Evolutionary conservation across 2,888 invertebrate genomes (phyloP).

Genomic region (Choreutis nemorana): DNA sequence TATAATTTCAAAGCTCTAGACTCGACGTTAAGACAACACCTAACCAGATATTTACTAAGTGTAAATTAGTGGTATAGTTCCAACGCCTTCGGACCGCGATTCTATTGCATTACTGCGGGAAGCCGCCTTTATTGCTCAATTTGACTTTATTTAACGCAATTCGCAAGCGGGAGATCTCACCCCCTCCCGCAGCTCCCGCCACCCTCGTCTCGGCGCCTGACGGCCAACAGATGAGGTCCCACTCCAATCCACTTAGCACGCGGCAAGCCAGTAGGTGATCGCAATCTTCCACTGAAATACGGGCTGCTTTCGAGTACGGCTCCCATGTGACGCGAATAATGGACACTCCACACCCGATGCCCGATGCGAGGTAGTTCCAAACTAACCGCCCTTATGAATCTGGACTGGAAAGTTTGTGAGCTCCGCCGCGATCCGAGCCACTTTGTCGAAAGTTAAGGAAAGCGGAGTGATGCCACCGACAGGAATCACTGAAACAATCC

Average conservation of each 20-base stretch:
- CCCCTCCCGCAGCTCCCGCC: constrained; percentile 19
- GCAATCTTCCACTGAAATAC: constrained; percentile 30
- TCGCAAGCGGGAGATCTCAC: constrained; percentile 33
- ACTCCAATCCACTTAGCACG: constrained; percentile 62
- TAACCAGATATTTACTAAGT: constrained; percentile 16
- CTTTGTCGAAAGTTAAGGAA: background rate
- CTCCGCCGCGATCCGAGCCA: background rate
- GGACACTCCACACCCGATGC: constrained; percentile 2
- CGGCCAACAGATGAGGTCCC: constrained; percentile 62
- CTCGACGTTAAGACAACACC: constrained; percentile 3
- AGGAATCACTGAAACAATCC: constrained; percentile 20
- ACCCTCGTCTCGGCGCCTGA: constrained; percentile 26
- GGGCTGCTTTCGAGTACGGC: constrained; percentile 21
- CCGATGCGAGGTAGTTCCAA: too few relatives aligned
- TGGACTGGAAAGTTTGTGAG: too few relatives aligned
- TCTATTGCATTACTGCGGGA: constrained; percentile 56
- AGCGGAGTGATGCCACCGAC: constrained; percentile 13
- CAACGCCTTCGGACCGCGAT: constrained; percentile 33
- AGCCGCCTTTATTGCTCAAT: constrained; percentile 65
- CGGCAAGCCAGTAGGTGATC: constrained; percentile 46
- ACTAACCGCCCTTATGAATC: too few relatives aligned
- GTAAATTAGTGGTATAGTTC: constrained; percentile 48
- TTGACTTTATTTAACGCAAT: constrained; percentile 63
- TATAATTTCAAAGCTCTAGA: too few relatives aligned
- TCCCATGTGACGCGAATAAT: background rate